Base-by-base conservation (phyloP, 2,888 invertebrate genomes). In the Thereva nobilitata region DNA sequence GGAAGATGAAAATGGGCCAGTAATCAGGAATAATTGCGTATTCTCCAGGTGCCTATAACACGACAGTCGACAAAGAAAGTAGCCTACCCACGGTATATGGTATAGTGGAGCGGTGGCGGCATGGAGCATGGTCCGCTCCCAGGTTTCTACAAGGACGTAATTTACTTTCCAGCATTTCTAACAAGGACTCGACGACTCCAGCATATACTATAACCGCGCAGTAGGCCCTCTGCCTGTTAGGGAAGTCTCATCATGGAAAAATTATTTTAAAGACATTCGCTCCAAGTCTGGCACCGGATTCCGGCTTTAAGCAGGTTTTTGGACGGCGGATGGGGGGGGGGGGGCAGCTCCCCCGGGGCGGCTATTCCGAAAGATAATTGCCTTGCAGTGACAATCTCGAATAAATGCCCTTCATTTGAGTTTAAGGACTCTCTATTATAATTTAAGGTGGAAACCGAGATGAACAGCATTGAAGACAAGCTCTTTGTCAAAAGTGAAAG, bases 11-110 rank as follows among this genome's bases (percentile, higher is more conserved):
- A 61, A 61, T 61, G 50, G 61, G 23, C 50, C 50, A 10, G 61
- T 61, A 61, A 61, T 61, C 61, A 61, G 61, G 50, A 61, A 61
- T 61, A 61, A 61, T 61, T 61, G 61, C 61, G 50, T 61, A 61
- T 50, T 61, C 61, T 61, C 61, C 50, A 61, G 61, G 50, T 61
- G 61, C 50, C 61, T 61, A 61, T 61, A 61, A 61, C 50, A 50
- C 49, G 50, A 34, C 61, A 23, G 50, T 23, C 37, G 35, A 5
- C 47, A 12, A 38, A 23, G 37, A 23, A 23, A 23, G 23, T 23
- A 23, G 23, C 23, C 23, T 23, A 23, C 23, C 23, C 23, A 23
- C 23, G 23, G 23, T 23, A 23, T 23, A 23, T 23, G 23, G 23
- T 2, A 23, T 23, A 23, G 23, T 23, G 23, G 23, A 23, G 23